Evolutionary conservation across 1,140 invertebrate species (phyloP).

Genomic region (Ctenoplectra terminalis): DNA sequence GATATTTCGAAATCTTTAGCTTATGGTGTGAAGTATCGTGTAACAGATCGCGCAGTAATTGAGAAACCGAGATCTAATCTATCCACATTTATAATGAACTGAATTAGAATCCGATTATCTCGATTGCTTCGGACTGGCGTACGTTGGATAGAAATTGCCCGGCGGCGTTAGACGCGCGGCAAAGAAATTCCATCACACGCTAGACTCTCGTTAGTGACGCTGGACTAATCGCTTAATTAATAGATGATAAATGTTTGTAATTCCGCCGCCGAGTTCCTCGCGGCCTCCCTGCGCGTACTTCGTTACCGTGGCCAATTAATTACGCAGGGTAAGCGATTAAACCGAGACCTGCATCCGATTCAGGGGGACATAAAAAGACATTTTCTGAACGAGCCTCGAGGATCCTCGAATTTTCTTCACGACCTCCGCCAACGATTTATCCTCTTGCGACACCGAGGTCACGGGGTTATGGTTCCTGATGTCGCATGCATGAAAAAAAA

Average conservation of each 20-base stretch:
- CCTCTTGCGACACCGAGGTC: constrained; percentile 44
- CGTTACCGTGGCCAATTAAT: constrained; percentile 68
- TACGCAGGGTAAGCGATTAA: constrained; percentile 55
- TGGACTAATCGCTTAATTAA: constrained; percentile 71
- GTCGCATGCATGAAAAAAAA: constrained; percentile 49
- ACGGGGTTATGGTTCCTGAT: constrained; percentile 60
- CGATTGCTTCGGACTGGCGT: neutral
- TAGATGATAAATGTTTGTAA: constrained; percentile 68
- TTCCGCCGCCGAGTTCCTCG: constrained; percentile 39
- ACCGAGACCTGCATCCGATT: constrained; percentile 9
- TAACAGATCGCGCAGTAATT: constrained; percentile 26
- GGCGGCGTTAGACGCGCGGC: constrained; percentile 42
- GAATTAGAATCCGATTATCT: constrained; percentile 53
- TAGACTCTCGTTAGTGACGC: constrained; percentile 61
- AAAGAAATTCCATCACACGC: constrained; percentile 59
- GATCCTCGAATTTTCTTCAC: constrained; percentile 61
- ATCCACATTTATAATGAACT: constrained; percentile 49
- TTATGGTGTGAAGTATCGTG: neutral
- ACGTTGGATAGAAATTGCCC: constrained; percentile 48
- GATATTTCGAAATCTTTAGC: neutral
- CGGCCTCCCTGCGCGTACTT: constrained; percentile 26
- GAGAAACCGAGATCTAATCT: constrained; percentile 33
- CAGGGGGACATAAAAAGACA: neutral
- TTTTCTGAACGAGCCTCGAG: neutral
- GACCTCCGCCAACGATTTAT: constrained; percentile 54